Evolutionary conservation across 2,888 invertebrate genomes (phyloP).

Genomic region (Pristionchus japonicus): DNA sequence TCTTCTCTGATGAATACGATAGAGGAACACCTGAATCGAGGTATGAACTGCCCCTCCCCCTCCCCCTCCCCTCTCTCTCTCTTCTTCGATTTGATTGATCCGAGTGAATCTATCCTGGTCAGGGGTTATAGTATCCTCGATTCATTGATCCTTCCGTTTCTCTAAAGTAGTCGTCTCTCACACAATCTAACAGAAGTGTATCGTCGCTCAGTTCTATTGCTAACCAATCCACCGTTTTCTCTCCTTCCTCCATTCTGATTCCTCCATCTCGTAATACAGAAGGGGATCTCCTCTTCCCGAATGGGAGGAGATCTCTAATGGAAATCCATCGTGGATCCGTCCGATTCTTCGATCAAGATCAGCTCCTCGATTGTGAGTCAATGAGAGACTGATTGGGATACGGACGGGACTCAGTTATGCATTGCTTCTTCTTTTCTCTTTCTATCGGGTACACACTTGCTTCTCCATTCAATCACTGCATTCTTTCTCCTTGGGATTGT

Average conservation of each 20-base stretch:
- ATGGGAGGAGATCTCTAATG: constrained; percentile 16
- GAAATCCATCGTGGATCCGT: constrained; percentile 28
- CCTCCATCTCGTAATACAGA: not conserved
- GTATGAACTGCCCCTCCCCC: constrained; percentile 1
- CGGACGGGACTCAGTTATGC: not conserved
- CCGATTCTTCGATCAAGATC: constrained; percentile 42
- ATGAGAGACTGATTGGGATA: not conserved
- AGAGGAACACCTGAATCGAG: constrained; percentile 65
- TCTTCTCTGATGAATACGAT: constrained; percentile 68
- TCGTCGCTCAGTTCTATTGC: not conserved
- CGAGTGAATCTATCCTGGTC: constrained; percentile 26
- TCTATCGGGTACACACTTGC: not conserved
- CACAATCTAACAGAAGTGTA: not conserved
- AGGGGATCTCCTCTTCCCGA: not conserved
- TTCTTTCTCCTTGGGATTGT: not conserved
- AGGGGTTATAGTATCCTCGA: not conserved
- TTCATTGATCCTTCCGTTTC: not conserved
- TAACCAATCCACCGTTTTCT: not conserved
- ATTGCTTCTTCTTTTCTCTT: not conserved
- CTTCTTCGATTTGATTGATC: not conserved
- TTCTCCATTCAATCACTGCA: not conserved
- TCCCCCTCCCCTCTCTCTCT: not conserved
- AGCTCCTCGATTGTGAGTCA: constrained; percentile 41
- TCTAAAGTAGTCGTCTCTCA: not conserved
- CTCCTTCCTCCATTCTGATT: not conserved